Evolutionary conservation across 2,113 vertebrate genomes (phyloP).

Genomic region (Eulemur macaco): DNA sequence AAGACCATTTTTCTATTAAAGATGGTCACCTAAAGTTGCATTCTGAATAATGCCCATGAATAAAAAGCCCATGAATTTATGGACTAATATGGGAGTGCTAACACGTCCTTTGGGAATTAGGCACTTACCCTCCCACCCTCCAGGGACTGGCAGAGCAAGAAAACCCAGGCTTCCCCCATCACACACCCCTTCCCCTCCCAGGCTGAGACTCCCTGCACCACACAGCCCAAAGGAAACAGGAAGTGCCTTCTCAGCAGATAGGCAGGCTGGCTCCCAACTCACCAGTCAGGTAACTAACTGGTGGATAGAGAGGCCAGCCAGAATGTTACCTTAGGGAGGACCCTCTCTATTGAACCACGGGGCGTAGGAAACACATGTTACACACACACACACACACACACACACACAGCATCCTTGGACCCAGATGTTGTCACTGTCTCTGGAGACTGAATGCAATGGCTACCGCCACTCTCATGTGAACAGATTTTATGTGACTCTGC

Average conservation of each 20-base stretch:
- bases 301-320: background rate
- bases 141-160: background rate
- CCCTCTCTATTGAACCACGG: background rate
- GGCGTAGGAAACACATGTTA: background rate
- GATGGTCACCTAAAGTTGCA: background rate
- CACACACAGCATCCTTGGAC: background rate
- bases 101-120: background rate
- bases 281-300: background rate
- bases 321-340: background rate
- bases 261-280: background rate
- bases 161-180: background rate
- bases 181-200: background rate
- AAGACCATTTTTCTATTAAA: background rate
- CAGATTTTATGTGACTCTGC: background rate
- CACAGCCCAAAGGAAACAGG: background rate
- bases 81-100: background rate
- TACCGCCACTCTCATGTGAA: background rate
- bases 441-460: background rate
- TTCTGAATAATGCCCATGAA: background rate
- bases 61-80: background rate
- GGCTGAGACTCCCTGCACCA: background rate
- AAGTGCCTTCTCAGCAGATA: background rate
- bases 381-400: background rate
- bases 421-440: background rate
- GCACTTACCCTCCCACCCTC: background rate